These are phyloP conservation scores for Actias luna DNA, from an alignment of 2,888 invertebrate species.

Conservation along the genomic window DNA sequence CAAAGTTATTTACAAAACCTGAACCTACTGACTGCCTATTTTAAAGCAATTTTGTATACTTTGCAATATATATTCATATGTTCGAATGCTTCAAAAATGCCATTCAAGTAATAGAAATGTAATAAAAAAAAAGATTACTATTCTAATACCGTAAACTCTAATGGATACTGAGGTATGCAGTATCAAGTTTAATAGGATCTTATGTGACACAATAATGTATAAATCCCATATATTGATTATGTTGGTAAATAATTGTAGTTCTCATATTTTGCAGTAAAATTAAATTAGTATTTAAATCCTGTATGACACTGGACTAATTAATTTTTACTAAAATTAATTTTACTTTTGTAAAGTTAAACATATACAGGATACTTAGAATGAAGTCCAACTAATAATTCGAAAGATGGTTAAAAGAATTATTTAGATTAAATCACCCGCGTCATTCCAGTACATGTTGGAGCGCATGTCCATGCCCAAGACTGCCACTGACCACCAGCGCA, in stretches of 20 bases:
- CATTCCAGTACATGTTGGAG: slow-evolving; percentile 94
- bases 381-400: not conserved
- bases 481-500: slow-evolving; percentile 93
- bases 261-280: not conserved
- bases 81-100: too few relatives aligned
- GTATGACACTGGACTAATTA: not conserved
- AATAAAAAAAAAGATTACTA: not conserved
- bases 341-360: too few relatives aligned
- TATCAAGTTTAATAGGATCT: not conserved
- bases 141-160: not conserved
- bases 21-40: too few relatives aligned
- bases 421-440: slow-evolving; percentile 45
- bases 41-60: too few relatives aligned
- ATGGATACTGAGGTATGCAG: slow-evolving; percentile 4
- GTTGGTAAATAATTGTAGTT: not conserved
- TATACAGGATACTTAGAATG: not conserved
- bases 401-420: not conserved
- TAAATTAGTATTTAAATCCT: not conserved
- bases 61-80: not conserved
- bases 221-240: not conserved
- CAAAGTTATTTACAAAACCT: too few relatives aligned
- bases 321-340: not conserved
- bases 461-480: slow-evolving; percentile 92
- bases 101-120: too few relatives aligned
- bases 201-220: not conserved